Conservation (phyloP, 1,140 invertebrate species). For the Monomorium pharaonis region DNA sequence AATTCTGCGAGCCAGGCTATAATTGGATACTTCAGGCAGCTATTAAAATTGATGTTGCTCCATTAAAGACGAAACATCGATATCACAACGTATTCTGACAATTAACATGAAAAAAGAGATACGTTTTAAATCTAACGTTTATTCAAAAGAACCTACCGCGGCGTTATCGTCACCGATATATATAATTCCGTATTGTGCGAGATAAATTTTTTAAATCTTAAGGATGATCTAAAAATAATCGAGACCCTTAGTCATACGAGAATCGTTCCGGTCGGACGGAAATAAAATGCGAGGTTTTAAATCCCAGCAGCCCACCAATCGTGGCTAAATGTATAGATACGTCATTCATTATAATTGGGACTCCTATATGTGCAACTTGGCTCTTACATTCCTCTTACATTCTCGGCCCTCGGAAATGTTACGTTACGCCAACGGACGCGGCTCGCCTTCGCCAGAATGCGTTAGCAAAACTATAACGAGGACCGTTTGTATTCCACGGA, state of each 20-base stretch:
- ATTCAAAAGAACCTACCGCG: neutral
- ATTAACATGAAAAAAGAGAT: neutral
- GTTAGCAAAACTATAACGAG: slow-evolving; percentile 38
- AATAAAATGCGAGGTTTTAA: neutral
- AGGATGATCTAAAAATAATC: neutral
- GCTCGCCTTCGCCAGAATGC: slow-evolving; percentile 17
- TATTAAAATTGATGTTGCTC: neutral
- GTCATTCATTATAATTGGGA: neutral
- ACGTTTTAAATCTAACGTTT: neutral
- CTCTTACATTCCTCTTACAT: neutral
- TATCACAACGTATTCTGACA: neutral
- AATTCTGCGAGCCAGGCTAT: neutral
- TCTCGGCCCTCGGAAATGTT: neutral
- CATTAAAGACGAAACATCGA: neutral
- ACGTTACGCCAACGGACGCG: neutral
- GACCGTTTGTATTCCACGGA: slow-evolving; percentile 55
- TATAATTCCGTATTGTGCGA: neutral
- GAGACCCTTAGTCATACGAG: neutral
- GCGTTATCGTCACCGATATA: neutral
- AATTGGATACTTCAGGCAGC: neutral
- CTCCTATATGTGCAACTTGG: neutral
- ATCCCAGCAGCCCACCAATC: neutral
- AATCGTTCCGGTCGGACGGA: too few species aligned
- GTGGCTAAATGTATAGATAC: neutral
- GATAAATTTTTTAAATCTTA: neutral